phyloP scores from a whole-genome alignment of 2,888 invertebrate genomes.

The Elegia similella region DNA sequence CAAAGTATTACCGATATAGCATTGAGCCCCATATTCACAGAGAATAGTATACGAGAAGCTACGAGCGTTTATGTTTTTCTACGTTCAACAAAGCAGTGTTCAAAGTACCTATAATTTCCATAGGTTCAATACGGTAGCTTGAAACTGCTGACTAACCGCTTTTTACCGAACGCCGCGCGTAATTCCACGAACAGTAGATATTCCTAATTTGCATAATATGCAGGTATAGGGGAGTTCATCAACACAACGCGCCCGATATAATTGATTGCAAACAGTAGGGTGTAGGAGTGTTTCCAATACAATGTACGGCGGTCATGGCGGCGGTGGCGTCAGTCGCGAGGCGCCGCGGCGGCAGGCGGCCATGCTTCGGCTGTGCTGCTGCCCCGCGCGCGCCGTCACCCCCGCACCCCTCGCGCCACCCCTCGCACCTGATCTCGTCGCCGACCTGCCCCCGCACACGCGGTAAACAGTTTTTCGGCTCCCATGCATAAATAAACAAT shows the following conservation, averaged over 20 bases:
- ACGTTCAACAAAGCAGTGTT: neutral
- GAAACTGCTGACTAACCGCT: constrained; percentile 9
- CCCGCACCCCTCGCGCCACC: constrained; percentile 37
- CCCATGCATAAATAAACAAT: constrained; percentile 27
- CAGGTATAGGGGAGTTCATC: constrained; percentile 61
- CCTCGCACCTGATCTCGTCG: constrained; percentile 66
- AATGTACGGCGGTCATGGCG: constrained; percentile 24
- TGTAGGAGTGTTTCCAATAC: neutral
- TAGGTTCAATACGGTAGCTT: neutral
- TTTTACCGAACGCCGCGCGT: constrained; percentile 12
- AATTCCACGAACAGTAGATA: constrained; percentile 36
- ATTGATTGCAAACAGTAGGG: constrained; percentile 43
- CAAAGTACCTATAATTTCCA: neutral
- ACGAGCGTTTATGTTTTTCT: neutral
- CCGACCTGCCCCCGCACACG: constrained; percentile 65
- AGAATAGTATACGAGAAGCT: no score
- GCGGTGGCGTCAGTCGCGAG: constrained; percentile 60
- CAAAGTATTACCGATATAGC: no score
- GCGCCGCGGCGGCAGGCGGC: constrained; percentile 64
- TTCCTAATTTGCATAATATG: constrained; percentile 62
- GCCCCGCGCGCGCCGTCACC: constrained; percentile 44
- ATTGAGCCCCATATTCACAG: no score
- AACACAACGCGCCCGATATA: constrained; percentile 52
- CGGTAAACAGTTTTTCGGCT: constrained; percentile 48
- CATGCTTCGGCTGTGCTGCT: constrained; percentile 65